A percentile compares a stretch with the other conserved stretches of the same genome.
Conservation (phyloP, 2,113 vertebrate species). For the Oryzias melastigma region DNA sequence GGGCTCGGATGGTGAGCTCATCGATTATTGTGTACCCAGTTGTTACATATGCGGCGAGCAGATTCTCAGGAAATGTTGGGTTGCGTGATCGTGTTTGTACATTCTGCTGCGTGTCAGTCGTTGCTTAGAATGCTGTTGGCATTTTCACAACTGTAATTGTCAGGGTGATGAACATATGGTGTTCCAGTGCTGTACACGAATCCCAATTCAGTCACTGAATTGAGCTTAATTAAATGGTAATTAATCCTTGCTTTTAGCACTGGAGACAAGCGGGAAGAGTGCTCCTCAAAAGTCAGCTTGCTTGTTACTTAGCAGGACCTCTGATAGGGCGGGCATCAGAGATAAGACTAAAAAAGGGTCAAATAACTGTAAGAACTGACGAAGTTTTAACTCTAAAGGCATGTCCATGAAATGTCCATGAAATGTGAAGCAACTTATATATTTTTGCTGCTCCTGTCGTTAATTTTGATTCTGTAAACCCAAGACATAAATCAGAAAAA, state of each 20-base stretch:
- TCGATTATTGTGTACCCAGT: constrained; percentile 22
- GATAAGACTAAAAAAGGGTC: not conserved
- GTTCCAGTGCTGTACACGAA: constrained; percentile 28
- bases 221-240: constrained; percentile 65
- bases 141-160: constrained; percentile 44
- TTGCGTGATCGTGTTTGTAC: constrained; percentile 6
- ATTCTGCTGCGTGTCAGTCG: not conserved
- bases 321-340: constrained; percentile 19
- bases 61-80: constrained; percentile 5
- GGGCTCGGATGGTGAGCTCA: constrained; percentile 4
- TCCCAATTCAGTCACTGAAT: constrained; percentile 46
- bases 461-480: too few relatives aligned
- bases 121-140: constrained; percentile 36
- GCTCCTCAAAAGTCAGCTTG: constrained; percentile 21
- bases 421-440: too few relatives aligned
- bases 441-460: too few relatives aligned
- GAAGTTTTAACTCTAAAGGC: not conserved
- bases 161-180: constrained; percentile 29
- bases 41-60: constrained; percentile 8
- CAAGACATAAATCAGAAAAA: too few relatives aligned
- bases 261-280: constrained; percentile 22
- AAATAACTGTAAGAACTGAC: not conserved
- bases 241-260: constrained; percentile 63
- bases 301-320: constrained; percentile 26
- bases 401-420: too few relatives aligned